Evolutionary conservation across 2,888 invertebrate genomes (phyloP).

Genomic region (Osedax fenrisi): DNA sequence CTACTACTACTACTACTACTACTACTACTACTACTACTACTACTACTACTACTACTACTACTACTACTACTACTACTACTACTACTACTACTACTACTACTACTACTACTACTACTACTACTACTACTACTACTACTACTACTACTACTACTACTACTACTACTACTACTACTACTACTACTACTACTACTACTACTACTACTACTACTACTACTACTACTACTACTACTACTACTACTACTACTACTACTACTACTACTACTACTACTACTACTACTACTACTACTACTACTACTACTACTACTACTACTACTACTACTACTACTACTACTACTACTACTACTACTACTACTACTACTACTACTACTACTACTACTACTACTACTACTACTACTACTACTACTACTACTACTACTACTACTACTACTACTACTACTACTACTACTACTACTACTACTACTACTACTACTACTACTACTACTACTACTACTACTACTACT

Average conservation of each 20-base stretch:
- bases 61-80: neutral
- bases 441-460: conserved; percentile 7
- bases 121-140: conserved; percentile 18
- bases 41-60: conserved; percentile 2
- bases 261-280: conserved; percentile 7
- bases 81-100: conserved; percentile 5
- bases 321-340: conserved; percentile 10
- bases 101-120: conserved; percentile 19
- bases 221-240: neutral
- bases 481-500: neutral
- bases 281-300: conserved; percentile 10
- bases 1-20: conserved; percentile 11
- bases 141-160: neutral
- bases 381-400: conserved; percentile 7
- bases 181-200: neutral
- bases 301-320: conserved; percentile 10
- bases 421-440: conserved; percentile 3
- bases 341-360: conserved; percentile 11
- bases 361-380: neutral
- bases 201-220: neutral
- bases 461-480: neutral
- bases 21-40: neutral
- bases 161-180: conserved; percentile 11
- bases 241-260: neutral
- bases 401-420: neutral